Percentiles rank a stretch among this genome's conserved stretches.
Evolutionary conservation across 2,888 invertebrate species (phyloP).

Genomic region (Drosophila histrio): DNA sequence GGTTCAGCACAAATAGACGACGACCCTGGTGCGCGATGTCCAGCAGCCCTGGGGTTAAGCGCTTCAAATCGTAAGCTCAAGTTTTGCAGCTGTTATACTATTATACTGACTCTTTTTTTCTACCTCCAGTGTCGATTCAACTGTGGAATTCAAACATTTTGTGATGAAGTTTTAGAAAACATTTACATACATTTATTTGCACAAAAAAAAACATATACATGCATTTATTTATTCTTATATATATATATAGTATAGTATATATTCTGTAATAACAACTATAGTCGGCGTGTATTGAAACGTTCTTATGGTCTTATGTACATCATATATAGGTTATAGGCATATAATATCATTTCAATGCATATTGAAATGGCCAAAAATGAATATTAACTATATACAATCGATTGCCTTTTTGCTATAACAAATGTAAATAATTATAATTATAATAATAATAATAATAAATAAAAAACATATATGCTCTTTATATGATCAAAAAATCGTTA

Average conservation of each 20-base stretch:
- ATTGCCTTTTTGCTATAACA: slow-evolving; percentile 25
- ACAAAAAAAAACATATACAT: background rate
- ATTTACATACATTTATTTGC: slow-evolving; percentile 32
- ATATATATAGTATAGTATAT: slow-evolving; percentile 3
- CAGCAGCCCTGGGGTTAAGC: no score
- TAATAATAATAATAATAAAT: slow-evolving; percentile 17
- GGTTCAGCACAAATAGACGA: no score
- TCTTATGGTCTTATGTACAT: slow-evolving; percentile 28
- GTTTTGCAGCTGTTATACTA: background rate
- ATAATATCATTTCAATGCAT: slow-evolving; percentile 26
- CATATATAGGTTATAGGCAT: slow-evolving; percentile 1
- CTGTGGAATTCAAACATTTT: slow-evolving; percentile 86
- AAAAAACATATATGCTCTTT: slow-evolving; percentile 5
- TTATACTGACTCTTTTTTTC: slow-evolving; percentile 2
- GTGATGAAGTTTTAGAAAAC: slow-evolving; percentile 72
- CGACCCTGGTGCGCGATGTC: no score
- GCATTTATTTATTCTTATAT: background rate
- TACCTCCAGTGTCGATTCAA: slow-evolving; percentile 85
- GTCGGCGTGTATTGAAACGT: slow-evolving; percentile 27
- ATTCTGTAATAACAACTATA: slow-evolving; percentile 27
- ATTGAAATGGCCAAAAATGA: slow-evolving; percentile 6
- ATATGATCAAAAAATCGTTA: slow-evolving; percentile 1
- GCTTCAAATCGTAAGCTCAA: slow-evolving; percentile 87
- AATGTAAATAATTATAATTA: slow-evolving; percentile 7
- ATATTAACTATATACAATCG: slow-evolving; percentile 35